phyloP scores from a whole-genome alignment of 2,888 invertebrate genomes.

The Deilephila porcellus region DNA sequence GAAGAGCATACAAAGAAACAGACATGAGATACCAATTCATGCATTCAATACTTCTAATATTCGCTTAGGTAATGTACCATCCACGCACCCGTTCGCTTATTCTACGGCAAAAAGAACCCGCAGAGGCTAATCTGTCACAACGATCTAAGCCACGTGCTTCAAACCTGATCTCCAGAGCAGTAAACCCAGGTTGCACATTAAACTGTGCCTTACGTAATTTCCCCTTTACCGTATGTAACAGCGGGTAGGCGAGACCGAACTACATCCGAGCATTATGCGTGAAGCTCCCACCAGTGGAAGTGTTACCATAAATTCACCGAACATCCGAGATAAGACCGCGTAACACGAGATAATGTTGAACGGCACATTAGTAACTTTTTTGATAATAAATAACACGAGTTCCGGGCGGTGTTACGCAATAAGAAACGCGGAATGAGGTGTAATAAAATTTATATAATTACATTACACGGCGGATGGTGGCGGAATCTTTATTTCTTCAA shows the following conservation, averaged over 20 bases:
- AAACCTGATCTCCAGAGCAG: background rate
- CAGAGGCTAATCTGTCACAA: background rate
- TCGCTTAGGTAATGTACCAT: too few relatives aligned
- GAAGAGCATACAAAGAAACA: background rate
- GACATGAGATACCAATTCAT: too few relatives aligned
- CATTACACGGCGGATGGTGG: background rate
- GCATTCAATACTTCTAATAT: too few relatives aligned
- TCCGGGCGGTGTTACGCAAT: slow-evolving; percentile 25
- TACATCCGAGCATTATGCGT: slow-evolving; percentile 44
- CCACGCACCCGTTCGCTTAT: too few relatives aligned
- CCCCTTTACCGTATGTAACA: slow-evolving; percentile 1
- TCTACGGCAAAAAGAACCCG: too few relatives aligned
- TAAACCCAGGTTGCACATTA: background rate
- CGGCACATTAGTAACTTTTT: slow-evolving; percentile 48
- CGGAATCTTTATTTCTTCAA: slow-evolving; percentile 3
- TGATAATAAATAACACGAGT: slow-evolving; percentile 40
- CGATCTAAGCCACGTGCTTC: background rate
- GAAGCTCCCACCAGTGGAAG: slow-evolving; percentile 44
- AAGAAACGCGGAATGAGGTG: slow-evolving; percentile 26
- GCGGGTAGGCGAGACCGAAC: background rate
- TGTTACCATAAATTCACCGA: slow-evolving; percentile 58
- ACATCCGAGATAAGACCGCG: slow-evolving; percentile 50
- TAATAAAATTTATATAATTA: slow-evolving; percentile 29
- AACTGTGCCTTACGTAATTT: slow-evolving; percentile 6
- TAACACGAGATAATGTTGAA: slow-evolving; percentile 39